Conservation (phyloP, 2,113 vertebrate species). For the Sula dactylatra region DNA sequence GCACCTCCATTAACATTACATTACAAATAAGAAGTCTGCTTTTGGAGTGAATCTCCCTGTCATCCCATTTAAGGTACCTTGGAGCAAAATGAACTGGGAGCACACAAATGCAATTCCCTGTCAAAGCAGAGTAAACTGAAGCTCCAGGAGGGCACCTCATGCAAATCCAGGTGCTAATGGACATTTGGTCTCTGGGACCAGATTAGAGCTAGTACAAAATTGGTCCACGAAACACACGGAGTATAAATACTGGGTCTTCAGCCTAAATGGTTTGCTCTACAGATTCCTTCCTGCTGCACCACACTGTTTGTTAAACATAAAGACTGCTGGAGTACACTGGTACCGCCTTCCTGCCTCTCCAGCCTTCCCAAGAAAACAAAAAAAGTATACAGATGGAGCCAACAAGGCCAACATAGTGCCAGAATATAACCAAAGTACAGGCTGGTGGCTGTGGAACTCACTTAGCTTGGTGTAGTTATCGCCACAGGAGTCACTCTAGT, state of each 20-base stretch:
- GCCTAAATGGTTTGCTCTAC: neutral
- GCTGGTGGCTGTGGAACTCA: neutral
- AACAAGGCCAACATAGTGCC: neutral
- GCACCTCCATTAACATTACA: neutral
- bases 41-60: neutral
- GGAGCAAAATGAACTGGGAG: neutral
- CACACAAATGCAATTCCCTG: neutral
- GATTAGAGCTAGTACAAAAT: neutral
- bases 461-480: neutral
- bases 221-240: neutral
- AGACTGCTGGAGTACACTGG: neutral
- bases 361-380: neutral
- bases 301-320: neutral
- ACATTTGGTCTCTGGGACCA: neutral
- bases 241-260: neutral
- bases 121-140: neutral
- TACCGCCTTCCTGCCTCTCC: neutral
- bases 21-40: neutral
- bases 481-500: neutral
- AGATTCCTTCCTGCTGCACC: neutral
- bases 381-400: neutral
- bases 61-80: neutral
- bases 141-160: neutral
- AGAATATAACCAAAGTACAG: neutral
- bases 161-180: neutral